phyloP scores from a whole-genome alignment of 2,888 invertebrate genomes.

The Lithosia quadra region DNA sequence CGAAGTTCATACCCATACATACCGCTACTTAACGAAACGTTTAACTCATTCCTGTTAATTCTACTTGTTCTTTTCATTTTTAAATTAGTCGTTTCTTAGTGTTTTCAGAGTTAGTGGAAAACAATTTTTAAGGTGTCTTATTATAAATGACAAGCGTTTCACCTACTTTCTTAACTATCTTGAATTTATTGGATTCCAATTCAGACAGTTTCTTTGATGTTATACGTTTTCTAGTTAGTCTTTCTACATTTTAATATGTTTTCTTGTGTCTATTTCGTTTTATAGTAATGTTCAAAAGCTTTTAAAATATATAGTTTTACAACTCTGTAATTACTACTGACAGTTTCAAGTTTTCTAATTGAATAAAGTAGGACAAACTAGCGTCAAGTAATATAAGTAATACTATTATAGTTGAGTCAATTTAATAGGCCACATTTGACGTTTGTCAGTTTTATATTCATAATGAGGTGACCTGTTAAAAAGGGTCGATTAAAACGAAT shows the following conservation, averaged over 20 bases:
- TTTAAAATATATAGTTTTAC: background rate
- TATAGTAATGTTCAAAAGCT: background rate
- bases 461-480: too few species aligned
- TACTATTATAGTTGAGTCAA: too few species aligned
- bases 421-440: too few species aligned
- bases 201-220: background rate
- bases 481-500: too few species aligned
- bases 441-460: too few species aligned
- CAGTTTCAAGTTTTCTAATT: background rate
- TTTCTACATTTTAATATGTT: slow-evolving; percentile 3
- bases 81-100: background rate
- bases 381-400: background rate
- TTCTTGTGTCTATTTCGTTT: background rate
- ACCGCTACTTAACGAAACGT: too few species aligned
- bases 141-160: background rate
- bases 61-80: background rate
- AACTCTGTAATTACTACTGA: background rate
- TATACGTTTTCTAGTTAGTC: background rate
- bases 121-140: background rate
- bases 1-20: too few species aligned
- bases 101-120: background rate
- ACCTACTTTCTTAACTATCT: slow-evolving; percentile 2
- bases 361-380: background rate
- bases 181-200: slow-evolving; percentile 1
- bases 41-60: too few species aligned